phyloP scores from a whole-genome alignment of 53 echinoderm and acorn worm genomes.

The Echinometra lucunter region DNA sequence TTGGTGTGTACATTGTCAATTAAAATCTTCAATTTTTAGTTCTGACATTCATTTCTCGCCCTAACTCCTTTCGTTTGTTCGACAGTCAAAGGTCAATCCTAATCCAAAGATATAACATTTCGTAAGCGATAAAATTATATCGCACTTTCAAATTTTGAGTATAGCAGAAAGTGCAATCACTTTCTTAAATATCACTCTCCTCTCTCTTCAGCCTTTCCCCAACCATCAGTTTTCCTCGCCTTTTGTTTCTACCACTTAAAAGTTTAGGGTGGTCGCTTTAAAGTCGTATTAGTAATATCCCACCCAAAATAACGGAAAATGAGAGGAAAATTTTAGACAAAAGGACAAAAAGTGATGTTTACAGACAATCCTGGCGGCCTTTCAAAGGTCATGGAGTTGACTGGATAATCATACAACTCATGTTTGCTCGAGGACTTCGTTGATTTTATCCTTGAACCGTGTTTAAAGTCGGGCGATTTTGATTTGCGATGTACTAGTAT shows the following conservation, averaged over 20 bases:
- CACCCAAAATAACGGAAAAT: neutral
- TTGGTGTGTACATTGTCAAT: no score
- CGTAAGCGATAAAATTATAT: no score
- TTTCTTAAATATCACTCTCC: neutral
- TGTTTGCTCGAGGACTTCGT: conserved; percentile 14
- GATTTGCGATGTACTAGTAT: neutral
- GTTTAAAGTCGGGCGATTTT: neutral
- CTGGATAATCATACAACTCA: conserved; percentile 4
- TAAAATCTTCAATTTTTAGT: no score
- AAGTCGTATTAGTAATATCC: neutral
- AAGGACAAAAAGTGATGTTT: neutral
- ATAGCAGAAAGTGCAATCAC: conserved; percentile 1
- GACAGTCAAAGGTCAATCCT: no score
- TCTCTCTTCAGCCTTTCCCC: neutral
- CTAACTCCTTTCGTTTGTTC: no score
- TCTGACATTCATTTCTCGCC: no score
- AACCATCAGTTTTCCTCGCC: neutral
- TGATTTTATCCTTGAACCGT: neutral
- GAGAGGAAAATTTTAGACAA: neutral
- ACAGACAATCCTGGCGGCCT: neutral
- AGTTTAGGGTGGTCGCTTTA: conserved; percentile 12
- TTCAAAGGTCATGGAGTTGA: neutral
- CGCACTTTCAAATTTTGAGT: no score
- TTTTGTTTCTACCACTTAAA: neutral
- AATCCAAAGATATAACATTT: no score